Base-by-base conservation (phyloP, 2,888 invertebrate species). In the Rhagonycha fulva region DNA sequence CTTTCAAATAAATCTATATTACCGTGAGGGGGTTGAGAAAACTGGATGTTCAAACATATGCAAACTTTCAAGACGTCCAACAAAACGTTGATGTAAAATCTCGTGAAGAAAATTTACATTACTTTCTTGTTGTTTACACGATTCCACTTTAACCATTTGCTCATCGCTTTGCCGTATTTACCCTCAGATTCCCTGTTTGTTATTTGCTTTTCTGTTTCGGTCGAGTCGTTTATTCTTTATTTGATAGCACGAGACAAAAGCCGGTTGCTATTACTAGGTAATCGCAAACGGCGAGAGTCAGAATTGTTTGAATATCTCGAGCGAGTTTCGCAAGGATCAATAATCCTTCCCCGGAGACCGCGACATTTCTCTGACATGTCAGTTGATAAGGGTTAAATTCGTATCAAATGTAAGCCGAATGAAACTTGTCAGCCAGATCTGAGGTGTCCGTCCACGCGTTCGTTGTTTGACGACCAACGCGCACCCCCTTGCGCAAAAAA, bases 341-440 rank as follows among this genome's bases (percentile, higher is more conserved):
- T 82, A 82, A 82, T 78, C 74, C 77, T 75, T 77, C 80, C 77
- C 77, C 73, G 71, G 77, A 78, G 78, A 78, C 76, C 76, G 68
- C 77, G 78, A 73, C 75, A 75, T 77, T 66, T 72, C 78, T 71
- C 71, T 67, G 79, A 78, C 78, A 79, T 77, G 80, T 78, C 73
- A 77, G 84, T 85, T 87, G 87, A 87, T 87, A 87, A 87, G 87
- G 86, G 87, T 87, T 87, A 87, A 87, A 87, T 87, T 87, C 84
- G 85, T 85, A 86, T 83, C 85, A 85, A 72, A 76, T 76, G 72
- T 72, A 76, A 76, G 72, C 75, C 71, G 68, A 75, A 63, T 75
- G 84, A 83, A 82, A 82, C 82, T 80, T 82, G 82, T 81, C 79
- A 79, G 75, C 75, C 60, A 71, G 72, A 78, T 78, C 71, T 72